Percentiles rank a stretch among this genome's conserved stretches.
These are phyloP conservation scores for Paguma larvata DNA, from an alignment of 2,797 vertebrate species.

Conservation along the genomic window DNA sequence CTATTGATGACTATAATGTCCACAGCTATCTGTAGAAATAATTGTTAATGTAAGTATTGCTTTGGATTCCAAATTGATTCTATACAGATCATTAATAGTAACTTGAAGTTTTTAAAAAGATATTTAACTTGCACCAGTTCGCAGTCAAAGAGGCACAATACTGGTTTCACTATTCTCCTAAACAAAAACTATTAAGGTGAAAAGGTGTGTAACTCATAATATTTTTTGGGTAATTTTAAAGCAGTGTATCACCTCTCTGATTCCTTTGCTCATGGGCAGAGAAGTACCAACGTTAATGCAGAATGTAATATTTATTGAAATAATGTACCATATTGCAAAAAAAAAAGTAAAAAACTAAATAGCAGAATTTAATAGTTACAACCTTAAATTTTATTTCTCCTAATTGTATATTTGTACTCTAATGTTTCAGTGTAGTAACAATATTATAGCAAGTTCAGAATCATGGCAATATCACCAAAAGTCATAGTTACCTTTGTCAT, in stretches of 20 bases:
- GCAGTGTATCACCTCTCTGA: slow-evolving; percentile 17
- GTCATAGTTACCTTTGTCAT: background rate
- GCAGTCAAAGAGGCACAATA: background rate
- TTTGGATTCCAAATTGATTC: slow-evolving; percentile 9
- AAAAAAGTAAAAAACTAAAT: slow-evolving; percentile 35
- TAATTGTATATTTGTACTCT: slow-evolving; percentile 23
- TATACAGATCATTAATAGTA: background rate
- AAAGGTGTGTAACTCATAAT: background rate
- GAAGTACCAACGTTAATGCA: slow-evolving; percentile 37
- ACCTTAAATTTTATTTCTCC: slow-evolving; percentile 46
- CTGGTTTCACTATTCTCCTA: slow-evolving; percentile 10
- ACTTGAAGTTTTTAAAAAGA: slow-evolving; percentile 31
- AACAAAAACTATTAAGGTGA: slow-evolving; percentile 34
- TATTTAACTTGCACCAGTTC: background rate
- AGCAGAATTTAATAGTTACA: slow-evolving; percentile 38
- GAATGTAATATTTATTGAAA: slow-evolving; percentile 41
- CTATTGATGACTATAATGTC: background rate
- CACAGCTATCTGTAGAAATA: slow-evolving; percentile 32
- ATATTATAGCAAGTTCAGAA: slow-evolving; percentile 38
- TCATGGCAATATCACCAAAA: slow-evolving; percentile 57
- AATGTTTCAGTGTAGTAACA: slow-evolving; percentile 27
- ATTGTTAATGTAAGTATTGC: slow-evolving; percentile 21
- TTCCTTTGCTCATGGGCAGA: background rate
- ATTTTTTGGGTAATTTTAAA: slow-evolving; percentile 61
- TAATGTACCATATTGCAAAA: slow-evolving; percentile 5